Evolutionary conservation across 2,113 vertebrate genomes (phyloP).

Genomic region (Atractosteus spatula): DNA sequence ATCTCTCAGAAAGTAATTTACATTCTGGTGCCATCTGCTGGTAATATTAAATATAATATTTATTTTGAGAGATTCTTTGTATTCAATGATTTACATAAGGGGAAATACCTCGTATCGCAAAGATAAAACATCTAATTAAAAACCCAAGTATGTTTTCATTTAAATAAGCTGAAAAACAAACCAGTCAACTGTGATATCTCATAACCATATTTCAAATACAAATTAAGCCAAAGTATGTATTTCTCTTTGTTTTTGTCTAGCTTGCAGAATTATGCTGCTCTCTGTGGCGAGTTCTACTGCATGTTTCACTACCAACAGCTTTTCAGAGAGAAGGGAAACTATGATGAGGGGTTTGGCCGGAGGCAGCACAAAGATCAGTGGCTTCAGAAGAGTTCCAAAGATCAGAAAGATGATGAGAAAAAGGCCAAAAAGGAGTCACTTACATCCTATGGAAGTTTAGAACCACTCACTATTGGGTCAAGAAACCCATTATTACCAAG

Average conservation of each 20-base stretch:
- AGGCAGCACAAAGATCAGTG: constrained; percentile 63
- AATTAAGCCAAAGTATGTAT: constrained; percentile 25
- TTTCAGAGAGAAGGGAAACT: constrained; percentile 65
- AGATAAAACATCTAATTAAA: no score
- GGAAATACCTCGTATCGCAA: no score
- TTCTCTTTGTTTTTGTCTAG: constrained; percentile 45
- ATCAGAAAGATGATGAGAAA: constrained; percentile 30
- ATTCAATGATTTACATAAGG: no score
- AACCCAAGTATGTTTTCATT: no score
- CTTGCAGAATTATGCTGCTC: constrained; percentile 56
- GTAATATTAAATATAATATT: background rate
- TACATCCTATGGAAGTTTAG: constrained; percentile 7
- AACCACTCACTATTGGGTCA: constrained; percentile 6
- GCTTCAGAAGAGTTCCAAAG: constrained; percentile 41
- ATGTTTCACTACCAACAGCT: constrained; percentile 72
- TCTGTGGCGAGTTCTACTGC: constrained; percentile 69
- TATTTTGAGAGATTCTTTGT: no score
- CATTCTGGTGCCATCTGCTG: constrained; percentile 18
- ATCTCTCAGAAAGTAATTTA: background rate
- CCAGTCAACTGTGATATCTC: background rate
- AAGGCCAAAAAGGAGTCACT: constrained; percentile 32
- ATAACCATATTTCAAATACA: background rate
- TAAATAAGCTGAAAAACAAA: no score
- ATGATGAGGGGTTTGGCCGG: constrained; percentile 66
- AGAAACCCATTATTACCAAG: constrained; percentile 31